Conservation (phyloP, 2,113 vertebrate species). For the Petrocephalus microphthalmus region DNA sequence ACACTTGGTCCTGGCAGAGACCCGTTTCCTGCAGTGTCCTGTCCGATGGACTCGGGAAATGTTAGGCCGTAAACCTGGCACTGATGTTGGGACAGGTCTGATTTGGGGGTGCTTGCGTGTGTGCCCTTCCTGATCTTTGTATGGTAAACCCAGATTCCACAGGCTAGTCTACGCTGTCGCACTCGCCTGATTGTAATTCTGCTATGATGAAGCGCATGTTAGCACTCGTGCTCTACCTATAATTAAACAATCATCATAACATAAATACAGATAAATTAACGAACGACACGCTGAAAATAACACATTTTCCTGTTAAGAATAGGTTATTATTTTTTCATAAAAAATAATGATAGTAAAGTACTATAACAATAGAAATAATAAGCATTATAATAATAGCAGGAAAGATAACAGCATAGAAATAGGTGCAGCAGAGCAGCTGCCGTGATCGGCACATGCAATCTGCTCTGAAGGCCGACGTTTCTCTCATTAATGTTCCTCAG, state of each 20-base stretch:
- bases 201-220: background rate
- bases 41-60: background rate
- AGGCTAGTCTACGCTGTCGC: background rate
- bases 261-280: background rate
- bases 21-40: background rate
- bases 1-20: background rate
- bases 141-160: background rate
- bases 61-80: background rate
- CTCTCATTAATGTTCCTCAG: background rate
- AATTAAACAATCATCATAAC: background rate
- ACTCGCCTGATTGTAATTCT: background rate
- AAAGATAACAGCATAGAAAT: conserved; percentile 4
- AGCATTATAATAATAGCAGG: background rate
- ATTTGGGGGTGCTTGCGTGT: background rate
- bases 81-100: background rate
- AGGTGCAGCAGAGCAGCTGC: background rate
- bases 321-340: background rate
- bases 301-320: background rate
- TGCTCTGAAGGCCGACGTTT: background rate
- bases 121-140: background rate
- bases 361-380: background rate
- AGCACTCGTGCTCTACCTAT: background rate
- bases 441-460: background rate
- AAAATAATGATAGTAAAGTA: background rate
- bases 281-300: background rate